Percentiles rank a stretch among this genome's conserved stretches.
phyloP scores from a whole-genome alignment of 1,140 invertebrate genomes.

The Sminthurinus signatus region DNA sequence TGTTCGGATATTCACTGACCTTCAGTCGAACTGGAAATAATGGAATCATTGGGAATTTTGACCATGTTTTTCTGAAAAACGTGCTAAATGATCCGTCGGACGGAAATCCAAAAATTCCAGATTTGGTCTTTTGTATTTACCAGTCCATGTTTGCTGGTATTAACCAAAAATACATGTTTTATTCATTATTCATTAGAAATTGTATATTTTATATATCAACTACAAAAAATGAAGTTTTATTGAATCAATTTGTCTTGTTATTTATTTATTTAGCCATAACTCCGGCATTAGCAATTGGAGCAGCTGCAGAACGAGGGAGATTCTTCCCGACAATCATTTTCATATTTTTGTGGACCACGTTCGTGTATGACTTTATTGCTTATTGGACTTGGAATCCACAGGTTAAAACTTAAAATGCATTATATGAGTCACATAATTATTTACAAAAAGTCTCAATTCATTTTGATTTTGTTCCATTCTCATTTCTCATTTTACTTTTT shows the following conservation, averaged over 20 bases:
- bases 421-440: too few species aligned
- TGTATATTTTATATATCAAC: too few species aligned
- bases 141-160: slow-evolving; percentile 23
- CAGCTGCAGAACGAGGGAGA: slow-evolving; percentile 35
- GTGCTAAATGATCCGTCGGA: slow-evolving; percentile 6
- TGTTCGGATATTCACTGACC: slow-evolving; percentile 32
- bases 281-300: slow-evolving; percentile 36
- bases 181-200: too few species aligned
- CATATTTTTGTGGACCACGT: slow-evolving; percentile 38
- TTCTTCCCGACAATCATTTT: slow-evolving; percentile 38
- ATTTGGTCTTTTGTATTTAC: slow-evolving; percentile 35
- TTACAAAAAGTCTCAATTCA: too few species aligned
- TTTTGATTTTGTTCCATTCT: too few species aligned
- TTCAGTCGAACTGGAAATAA: slow-evolving; percentile 23
- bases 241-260: too few species aligned
- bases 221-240: too few species aligned
- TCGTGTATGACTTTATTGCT: slow-evolving; percentile 37
- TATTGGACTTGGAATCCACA: slow-evolving; percentile 25
- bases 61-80: slow-evolving; percentile 17
- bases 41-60: slow-evolving; percentile 32
- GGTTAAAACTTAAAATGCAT: too few species aligned
- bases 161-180: too few species aligned
- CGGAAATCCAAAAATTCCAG: slow-evolving; percentile 32
- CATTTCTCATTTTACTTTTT: too few species aligned
- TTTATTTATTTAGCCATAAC: slow-evolving; percentile 36